phyloP scores from a whole-genome alignment of 92 coral and sea anemone genomes.

The Paragorgia papillata region DNA sequence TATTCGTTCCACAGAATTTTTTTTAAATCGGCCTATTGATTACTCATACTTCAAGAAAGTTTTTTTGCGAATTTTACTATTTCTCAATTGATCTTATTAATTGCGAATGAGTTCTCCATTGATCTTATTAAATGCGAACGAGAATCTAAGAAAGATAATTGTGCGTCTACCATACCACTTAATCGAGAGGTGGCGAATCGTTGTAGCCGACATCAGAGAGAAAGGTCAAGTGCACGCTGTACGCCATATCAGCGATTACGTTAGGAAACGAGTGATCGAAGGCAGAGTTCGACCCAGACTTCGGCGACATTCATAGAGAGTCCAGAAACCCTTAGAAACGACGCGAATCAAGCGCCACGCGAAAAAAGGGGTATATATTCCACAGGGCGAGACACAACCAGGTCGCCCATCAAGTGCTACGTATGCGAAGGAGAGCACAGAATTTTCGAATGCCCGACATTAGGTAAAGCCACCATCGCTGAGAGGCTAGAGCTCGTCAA shows the following conservation, averaged over 20 bases:
- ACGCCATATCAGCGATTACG: constrained; percentile 42
- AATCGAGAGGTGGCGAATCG: constrained; percentile 45
- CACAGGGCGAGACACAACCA: constrained; percentile 3
- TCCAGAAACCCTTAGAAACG: constrained; percentile 4
- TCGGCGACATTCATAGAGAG: constrained; percentile 48
- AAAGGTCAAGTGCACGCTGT: constrained; percentile 41
- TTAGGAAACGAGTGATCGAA: constrained; percentile 46
- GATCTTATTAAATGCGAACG: constrained; percentile 60
- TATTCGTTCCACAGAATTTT: too few relatives aligned
- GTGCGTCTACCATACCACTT: constrained; percentile 17
- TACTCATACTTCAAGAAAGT: too few relatives aligned
- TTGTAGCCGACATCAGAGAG: constrained; percentile 41
- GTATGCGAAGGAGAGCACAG: constrained; percentile 46
- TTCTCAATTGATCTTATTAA: constrained; percentile 55
- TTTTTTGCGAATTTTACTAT: constrained; percentile 38
- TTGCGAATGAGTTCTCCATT: constrained; percentile 29
- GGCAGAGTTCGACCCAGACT: constrained; percentile 57
- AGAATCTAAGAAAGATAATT: constrained; percentile 35
- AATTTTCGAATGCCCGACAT: constrained; percentile 49
- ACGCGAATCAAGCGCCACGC: neutral
- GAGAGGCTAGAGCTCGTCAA: constrained; percentile 35
- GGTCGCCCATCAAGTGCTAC: constrained; percentile 22
- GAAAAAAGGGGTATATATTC: constrained; percentile 19
- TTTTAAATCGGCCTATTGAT: too few relatives aligned
- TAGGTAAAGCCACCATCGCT: constrained; percentile 13